Evolutionary conservation across 2,888 invertebrate species (phyloP), one percentile per base, ranked within the genome.

Genomic region (Lissocephala sabroskyi): DNA sequence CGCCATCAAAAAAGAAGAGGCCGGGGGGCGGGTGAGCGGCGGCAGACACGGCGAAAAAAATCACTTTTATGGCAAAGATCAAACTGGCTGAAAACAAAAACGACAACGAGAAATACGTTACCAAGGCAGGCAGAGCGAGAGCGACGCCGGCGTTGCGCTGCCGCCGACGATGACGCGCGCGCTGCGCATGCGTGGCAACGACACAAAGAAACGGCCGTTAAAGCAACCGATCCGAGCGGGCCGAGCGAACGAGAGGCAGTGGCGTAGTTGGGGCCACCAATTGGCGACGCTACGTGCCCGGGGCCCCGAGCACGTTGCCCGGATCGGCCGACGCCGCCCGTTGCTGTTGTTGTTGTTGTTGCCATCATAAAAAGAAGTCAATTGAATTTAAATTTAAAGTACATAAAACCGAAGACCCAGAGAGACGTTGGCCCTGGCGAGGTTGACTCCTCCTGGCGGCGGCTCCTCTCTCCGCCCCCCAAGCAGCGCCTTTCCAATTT

Each of bases 331-430:
- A 57, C 63, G 68, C 73, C 73, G n/a, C n/a, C n/a, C n/a, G n/a
- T n/a, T n/a, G n/a, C n/a, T n/a, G n/a, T n/a, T n/a, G n/a, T n/a
- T n/a, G n/a, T n/a, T n/a, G n/a, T n/a, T 66, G 78, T 67, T 70
- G 73, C 61, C 73, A 71, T 79, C 73, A 73, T 73, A 75, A 73
- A 37, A 71, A 68, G 68, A 75, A 76, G 73, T 76, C 73, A 73
- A 73, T 73, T 73, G 73, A 73, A 73, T 73, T 73, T 76, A 68
- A 76, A 76, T 76, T 76, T 76, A 76, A 73, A 73, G 73, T 73
- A 73, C 76, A 76, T 73, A 73, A 71, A 75, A 59, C 59, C 75
- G 61, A 23, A 49, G 49, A 46, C 37, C 44, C 47, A 48, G 45
- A 40, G 41, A 41, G 45, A 46, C 16, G 45, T 37, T 26, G 7